Conservation (phyloP, 2,113 vertebrate species). For the Calyptomena viridis region DNA sequence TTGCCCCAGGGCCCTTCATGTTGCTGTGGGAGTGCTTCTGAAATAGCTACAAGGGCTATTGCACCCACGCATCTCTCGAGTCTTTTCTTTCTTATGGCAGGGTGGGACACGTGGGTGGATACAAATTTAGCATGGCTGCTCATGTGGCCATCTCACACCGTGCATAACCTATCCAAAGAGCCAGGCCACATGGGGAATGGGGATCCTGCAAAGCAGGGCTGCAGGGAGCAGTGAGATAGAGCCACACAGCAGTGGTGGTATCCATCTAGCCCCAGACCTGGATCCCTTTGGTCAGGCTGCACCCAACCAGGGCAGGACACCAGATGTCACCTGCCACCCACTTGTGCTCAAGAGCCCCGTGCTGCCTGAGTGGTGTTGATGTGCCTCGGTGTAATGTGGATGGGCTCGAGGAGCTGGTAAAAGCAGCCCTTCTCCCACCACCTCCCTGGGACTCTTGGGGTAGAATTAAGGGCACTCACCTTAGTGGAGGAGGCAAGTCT, state of each 20-base stretch:
- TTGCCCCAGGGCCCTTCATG: not conserved
- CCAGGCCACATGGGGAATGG: not conserved
- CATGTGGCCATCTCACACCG: not conserved
- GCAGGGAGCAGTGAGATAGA: fast-evolving
- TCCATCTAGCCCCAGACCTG: fast-evolving
- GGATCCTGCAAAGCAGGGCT: not conserved
- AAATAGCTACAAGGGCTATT: not conserved
- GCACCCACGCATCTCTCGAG: not conserved
- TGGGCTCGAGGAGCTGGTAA: fast-evolving
- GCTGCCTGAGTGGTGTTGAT: fast-evolving
- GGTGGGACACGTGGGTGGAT: not conserved
- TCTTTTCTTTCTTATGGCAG: not conserved
- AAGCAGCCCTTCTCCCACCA: not conserved
- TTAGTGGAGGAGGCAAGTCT: not conserved
- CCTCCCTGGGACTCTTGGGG: not conserved
- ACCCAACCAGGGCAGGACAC: not conserved
- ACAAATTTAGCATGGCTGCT: conserved; percentile 23
- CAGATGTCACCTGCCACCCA: too few species aligned
- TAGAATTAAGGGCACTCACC: not conserved
- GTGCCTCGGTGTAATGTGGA: fast-evolving
- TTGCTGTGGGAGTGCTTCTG: not conserved
- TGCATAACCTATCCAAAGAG: not conserved
- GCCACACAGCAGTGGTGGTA: fast-evolving
- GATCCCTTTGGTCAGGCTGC: fast-evolving
- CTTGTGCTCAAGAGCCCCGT: fast-evolving